Conservation (phyloP, 2,113 vertebrate genomes). For the Himantopus leucocephalus region DNA sequence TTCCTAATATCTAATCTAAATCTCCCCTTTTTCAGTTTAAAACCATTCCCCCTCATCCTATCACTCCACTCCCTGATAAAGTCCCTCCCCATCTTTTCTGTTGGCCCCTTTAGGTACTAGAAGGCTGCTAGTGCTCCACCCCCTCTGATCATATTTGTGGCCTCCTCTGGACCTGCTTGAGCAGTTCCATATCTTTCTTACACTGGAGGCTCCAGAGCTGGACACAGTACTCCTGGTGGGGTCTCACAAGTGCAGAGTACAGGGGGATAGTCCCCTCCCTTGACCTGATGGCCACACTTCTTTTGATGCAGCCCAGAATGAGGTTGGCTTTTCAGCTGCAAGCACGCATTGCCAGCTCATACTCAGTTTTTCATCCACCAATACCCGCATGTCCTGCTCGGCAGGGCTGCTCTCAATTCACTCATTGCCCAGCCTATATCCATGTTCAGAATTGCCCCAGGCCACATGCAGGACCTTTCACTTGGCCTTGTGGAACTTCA, state of each 20-base stretch:
- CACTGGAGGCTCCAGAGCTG: background rate
- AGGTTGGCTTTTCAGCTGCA: background rate
- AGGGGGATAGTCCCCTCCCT: background rate
- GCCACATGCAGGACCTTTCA: background rate
- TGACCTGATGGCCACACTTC: fast-evolving
- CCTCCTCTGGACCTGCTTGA: fast-evolving
- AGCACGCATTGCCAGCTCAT: fast-evolving
- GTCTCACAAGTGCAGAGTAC: fast-evolving
- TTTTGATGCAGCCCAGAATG: background rate
- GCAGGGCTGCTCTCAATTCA: background rate
- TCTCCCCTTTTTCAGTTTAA: background rate
- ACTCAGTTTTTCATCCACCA: background rate
- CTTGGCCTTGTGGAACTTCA: background rate
- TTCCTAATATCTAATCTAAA: background rate
- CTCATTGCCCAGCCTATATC: background rate
- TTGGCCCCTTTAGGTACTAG: background rate
- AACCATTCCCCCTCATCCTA: fast-evolving
- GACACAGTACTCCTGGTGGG: background rate
- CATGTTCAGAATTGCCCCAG: background rate
- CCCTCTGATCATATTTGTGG: fast-evolving
- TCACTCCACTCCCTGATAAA: background rate
- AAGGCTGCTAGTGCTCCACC: background rate
- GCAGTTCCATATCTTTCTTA: background rate
- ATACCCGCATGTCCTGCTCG: background rate
- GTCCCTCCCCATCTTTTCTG: background rate